A percentile compares a stretch with the other conserved stretches of the same genome.
These are phyloP conservation scores for Ailuropoda melanoleuca DNA, from an alignment of 2,113 vertebrate genomes.

Conservation along the genomic window DNA sequence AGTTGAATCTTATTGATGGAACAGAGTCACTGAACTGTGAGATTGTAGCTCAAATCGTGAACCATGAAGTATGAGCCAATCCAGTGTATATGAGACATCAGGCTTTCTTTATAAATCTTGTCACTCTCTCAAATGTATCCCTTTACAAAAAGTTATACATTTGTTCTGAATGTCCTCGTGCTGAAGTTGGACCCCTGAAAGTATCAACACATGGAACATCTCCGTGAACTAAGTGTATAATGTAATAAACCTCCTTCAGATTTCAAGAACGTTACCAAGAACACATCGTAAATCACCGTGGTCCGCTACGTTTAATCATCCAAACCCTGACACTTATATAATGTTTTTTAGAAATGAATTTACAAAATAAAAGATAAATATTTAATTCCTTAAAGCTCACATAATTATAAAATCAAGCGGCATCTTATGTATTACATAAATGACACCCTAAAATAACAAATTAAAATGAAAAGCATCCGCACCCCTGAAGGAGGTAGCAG, in stretches of 20 bases:
- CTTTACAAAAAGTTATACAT: not conserved
- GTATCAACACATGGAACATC: not conserved
- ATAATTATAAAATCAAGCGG: not conserved
- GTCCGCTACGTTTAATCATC: not conserved
- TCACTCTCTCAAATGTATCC: not conserved
- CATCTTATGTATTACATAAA: not conserved
- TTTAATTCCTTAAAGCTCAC: not conserved
- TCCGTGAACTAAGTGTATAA: not conserved
- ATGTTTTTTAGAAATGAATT: not conserved
- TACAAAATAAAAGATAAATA: not conserved
- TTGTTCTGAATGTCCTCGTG: not conserved
- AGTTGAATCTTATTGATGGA: not conserved
- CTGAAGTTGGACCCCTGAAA: not conserved
- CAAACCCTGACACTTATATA: not conserved
- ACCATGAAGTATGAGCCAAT: not conserved
- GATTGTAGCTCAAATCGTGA: not conserved
- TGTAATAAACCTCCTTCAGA: not conserved
- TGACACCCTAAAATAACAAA: not conserved
- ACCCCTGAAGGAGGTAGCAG: not conserved
- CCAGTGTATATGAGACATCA: too few relatives aligned
- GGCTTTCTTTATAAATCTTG: not conserved
- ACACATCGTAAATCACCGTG: not conserved
- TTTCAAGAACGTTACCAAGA: not conserved
- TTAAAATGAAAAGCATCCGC: not conserved
- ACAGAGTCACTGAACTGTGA: not conserved